Percentiles rank a stretch among this genome's conserved stretches.
These are phyloP conservation scores for Zelostemma sp. DNA, from an alignment of 1,140 invertebrate genomes.

Conservation along the genomic window DNA sequence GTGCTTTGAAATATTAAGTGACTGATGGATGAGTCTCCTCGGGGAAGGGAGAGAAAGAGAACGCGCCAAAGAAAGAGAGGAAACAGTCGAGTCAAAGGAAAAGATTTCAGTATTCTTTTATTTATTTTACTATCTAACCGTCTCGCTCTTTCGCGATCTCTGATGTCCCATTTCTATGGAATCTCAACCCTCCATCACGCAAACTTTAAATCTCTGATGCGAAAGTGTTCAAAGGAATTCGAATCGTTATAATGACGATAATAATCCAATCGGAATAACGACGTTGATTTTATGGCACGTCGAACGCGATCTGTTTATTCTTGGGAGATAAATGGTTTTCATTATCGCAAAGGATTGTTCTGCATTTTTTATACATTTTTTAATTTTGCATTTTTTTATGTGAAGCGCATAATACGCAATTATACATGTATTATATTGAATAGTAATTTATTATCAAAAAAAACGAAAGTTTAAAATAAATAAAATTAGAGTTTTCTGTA, in stretches of 20 bases:
- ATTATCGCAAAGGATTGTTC: not conserved
- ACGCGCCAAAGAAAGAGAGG: conserved; percentile 15
- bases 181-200: conserved; percentile 17
- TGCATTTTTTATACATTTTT: too few species aligned
- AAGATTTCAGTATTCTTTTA: conserved; percentile 46
- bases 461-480: too few species aligned
- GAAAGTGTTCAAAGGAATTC: conserved; percentile 8
- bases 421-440: too few species aligned
- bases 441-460: too few species aligned
- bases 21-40: conserved; percentile 67
- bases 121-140: conserved; percentile 27
- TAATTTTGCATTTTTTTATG: too few species aligned
- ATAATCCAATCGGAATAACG: conserved; percentile 11
- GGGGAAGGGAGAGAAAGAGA: conserved; percentile 48
- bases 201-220: conserved; percentile 7
- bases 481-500: too few species aligned
- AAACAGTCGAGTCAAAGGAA: conserved; percentile 37
- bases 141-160: conserved; percentile 13
- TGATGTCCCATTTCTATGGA: conserved; percentile 24
- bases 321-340: not conserved
- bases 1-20: conserved; percentile 68
- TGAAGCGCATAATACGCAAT: too few species aligned
- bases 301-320: not conserved
- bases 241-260: conserved; percentile 15
- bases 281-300: conserved; percentile 6